Conservation (phyloP, 2,888 invertebrate genomes). For the Zygothrica quintamaculata region DNA sequence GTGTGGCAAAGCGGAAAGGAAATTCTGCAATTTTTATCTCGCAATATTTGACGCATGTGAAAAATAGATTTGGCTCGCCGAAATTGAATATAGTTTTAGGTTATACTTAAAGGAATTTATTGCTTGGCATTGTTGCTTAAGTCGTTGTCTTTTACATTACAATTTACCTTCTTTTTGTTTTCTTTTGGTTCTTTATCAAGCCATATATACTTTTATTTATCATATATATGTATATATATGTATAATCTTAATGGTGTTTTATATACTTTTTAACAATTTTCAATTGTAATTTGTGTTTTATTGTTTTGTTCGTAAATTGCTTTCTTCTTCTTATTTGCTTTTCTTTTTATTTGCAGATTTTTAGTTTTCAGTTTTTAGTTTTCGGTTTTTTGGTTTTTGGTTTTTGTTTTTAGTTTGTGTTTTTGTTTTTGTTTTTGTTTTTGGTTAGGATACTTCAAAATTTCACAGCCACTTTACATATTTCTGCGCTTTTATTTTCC, state of each 20-base stretch:
- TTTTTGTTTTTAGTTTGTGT: conserved; percentile 14
- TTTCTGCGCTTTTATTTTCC: conserved; percentile 63
- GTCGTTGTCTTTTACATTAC: conserved; percentile 9
- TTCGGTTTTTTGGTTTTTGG: conserved; percentile 19
- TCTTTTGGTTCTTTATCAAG: no score
- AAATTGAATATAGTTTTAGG: conserved; percentile 62
- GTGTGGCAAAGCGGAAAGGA: conserved; percentile 77
- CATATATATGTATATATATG: no score
- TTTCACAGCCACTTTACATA: conserved; percentile 76
- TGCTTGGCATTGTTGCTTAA: conserved; percentile 54
- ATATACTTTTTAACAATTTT: conserved; percentile 46
- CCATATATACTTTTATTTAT: no score
- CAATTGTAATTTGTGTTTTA: conserved; percentile 49
- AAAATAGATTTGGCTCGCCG: conserved; percentile 76
- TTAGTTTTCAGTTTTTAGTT: conserved; percentile 9
- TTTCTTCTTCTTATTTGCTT: conserved; percentile 7
- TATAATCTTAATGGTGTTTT: no score
- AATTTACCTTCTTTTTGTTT: no score
- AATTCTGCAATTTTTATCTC: conserved; percentile 70
- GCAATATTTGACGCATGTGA: conserved; percentile 60
- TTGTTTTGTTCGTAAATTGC: conserved; percentile 47
- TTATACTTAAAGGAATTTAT: conserved; percentile 54
- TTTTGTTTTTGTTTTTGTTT: conserved; percentile 32
- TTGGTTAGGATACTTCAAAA: conserved; percentile 69
- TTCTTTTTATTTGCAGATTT: conserved; percentile 10